A percentile compares a stretch with the other conserved stretches of the same genome.
phyloP scores from a whole-genome alignment of 2,113 vertebrate species.

The Clarias macrocephalus region DNA sequence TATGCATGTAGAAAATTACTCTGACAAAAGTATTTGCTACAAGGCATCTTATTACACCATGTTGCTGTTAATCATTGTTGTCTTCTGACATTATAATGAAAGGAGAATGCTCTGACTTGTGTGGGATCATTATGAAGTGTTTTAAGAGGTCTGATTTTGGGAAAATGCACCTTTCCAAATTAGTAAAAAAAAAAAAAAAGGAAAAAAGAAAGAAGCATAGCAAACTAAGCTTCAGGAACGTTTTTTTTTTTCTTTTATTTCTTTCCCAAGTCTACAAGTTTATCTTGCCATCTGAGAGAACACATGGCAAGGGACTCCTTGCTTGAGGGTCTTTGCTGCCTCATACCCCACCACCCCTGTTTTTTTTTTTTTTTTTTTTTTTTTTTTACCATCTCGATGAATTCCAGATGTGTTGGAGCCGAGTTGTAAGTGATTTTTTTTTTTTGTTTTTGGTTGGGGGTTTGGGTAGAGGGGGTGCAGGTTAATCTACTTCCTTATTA shows the following conservation, averaged over 20 bases:
- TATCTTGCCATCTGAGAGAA: constrained; percentile 73
- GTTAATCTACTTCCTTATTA: constrained; percentile 48
- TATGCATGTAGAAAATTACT: constrained; percentile 32
- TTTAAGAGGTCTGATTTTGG: constrained; percentile 38
- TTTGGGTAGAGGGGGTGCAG: constrained; percentile 49
- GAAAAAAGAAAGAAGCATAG: constrained; percentile 28
- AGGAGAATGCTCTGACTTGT: constrained; percentile 12
- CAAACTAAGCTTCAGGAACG: constrained; percentile 66
- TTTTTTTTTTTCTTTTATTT: constrained; percentile 50
- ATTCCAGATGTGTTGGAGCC: constrained; percentile 83
- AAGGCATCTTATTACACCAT: constrained; percentile 31
- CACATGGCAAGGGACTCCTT: constrained; percentile 69
- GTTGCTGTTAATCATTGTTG: constrained; percentile 38
- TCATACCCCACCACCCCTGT: constrained; percentile 67
- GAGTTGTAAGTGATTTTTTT: constrained; percentile 64
- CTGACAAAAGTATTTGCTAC: constrained; percentile 29
- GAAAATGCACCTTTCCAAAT: constrained; percentile 31
- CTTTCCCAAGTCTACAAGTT: constrained; percentile 61
- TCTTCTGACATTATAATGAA: constrained; percentile 31
- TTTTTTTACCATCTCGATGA: constrained; percentile 68
- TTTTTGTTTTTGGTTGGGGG: constrained; percentile 31
- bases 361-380: constrained; percentile 54
- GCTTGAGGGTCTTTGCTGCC: constrained; percentile 68
- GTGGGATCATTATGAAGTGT: constrained; percentile 31
- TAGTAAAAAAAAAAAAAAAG: constrained; percentile 30